Base-by-base conservation (phyloP, 1,140 invertebrate genomes). In the Rhopalosiphum maidis region DNA sequence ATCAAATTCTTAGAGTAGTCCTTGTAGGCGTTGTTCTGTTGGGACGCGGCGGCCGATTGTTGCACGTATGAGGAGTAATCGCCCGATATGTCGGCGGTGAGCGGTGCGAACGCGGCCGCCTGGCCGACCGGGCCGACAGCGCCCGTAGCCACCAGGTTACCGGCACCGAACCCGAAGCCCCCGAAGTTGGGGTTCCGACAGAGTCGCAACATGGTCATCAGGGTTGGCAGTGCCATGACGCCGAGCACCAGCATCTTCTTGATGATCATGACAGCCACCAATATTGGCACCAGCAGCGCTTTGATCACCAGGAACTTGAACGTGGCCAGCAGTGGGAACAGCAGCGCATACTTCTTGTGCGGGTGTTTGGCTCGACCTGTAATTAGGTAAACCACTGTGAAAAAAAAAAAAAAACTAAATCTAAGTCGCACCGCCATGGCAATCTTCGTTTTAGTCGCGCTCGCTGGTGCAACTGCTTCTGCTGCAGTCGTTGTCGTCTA, bases 241-340 rank as follows among this genome's bases (percentile, higher is more conserved):
- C 96, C 96, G 0, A 97, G 94, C 7, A 97, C 95, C 21, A 97
- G 95, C 21, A 97, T 95, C 94, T 97, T 97, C 95, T 97, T 97
- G 93, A 97, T 97, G 94, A 97, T 95, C 93, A 97, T 95, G 2
- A 97, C 96, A 5, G 96, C 96, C 8, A 97, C 95, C 23, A 97
- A 95, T 23, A 97, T 96, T 0, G 97, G 96, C 11, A 96, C 95
- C 7, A 97, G 94, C 85, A 97, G 94, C 18, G 97, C 94, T 93
- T 97, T 97, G 5, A 96, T 95, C 35, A 94, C 41, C 23, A 94
- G 91, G 54, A 94, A 94, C 95, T 97, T 97, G 86, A 97, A 94
- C 0, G 96, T 94, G 41, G 96, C 96, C 46, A 97, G 94, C 25
- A 97, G 94, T 1, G 96, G 96, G 1, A 97, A 94, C 68, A 97